These are phyloP conservation scores for Lepidurus apus DNA, from an alignment of 1,140 invertebrate genomes.

Conservation along the genomic window DNA sequence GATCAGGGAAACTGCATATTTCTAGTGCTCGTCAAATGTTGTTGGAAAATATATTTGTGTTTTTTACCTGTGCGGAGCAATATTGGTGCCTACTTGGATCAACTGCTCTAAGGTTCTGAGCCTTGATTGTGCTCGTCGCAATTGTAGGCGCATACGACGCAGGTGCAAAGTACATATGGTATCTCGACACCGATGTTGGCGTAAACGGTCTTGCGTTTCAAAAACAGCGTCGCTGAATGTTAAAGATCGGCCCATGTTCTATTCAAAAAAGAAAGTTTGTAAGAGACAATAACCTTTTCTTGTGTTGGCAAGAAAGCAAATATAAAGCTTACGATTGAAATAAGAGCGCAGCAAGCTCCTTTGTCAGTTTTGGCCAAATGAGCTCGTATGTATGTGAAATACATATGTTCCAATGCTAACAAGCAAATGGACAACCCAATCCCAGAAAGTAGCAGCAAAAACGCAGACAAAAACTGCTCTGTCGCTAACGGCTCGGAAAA, in stretches of 20 bases:
- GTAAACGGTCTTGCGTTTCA: conserved; percentile 64
- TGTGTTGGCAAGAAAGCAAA: conserved; percentile 27
- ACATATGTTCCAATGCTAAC: conserved; percentile 83
- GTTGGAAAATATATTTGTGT: no score
- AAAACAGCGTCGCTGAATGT: conserved; percentile 82
- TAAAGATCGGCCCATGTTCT: conserved; percentile 72
- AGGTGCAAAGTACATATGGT: conserved; percentile 71
- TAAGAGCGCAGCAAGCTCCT: conserved; percentile 80
- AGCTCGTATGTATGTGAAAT: conserved; percentile 84
- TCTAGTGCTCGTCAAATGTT: neutral
- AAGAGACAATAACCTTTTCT: conserved; percentile 44
- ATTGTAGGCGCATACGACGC: conserved; percentile 33
- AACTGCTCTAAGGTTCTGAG: conserved; percentile 25
- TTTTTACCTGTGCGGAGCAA: neutral
- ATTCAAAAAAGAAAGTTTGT: conserved; percentile 38
- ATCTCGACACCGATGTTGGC: conserved; percentile 64
- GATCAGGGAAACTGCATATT: neutral
- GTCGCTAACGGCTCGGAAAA: conserved; percentile 83
- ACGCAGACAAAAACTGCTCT: conserved; percentile 95
- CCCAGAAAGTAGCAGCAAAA: conserved; percentile 87
- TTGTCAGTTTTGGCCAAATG: conserved; percentile 81
- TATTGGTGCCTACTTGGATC: conserved; percentile 1
- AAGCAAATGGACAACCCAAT: conserved; percentile 79
- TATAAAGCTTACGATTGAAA: conserved; percentile 66
- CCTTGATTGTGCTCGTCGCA: neutral